phyloP scores from a whole-genome alignment of 2,888 invertebrate genomes.

The Lottia gigantea region DNA sequence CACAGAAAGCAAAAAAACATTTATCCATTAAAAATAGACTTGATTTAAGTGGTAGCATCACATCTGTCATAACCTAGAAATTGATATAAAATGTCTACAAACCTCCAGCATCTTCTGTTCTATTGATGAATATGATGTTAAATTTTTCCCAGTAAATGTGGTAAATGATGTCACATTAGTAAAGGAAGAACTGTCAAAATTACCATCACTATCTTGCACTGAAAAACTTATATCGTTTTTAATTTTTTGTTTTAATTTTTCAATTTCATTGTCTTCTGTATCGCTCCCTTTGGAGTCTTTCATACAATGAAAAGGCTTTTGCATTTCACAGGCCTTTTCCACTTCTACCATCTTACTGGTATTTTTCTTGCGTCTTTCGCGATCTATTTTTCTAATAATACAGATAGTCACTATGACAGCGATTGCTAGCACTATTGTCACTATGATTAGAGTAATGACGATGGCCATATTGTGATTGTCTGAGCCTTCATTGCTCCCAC shows the following conservation, averaged over 20 bases:
- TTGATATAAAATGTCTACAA: constrained; percentile 22
- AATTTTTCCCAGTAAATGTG: constrained; percentile 42
- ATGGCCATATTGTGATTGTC: constrained; percentile 50
- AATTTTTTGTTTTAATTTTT: constrained; percentile 48
- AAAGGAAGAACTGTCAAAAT: constrained; percentile 39
- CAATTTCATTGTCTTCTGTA: constrained; percentile 39
- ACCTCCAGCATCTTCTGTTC: constrained; percentile 50
- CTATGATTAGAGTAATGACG: constrained; percentile 52
- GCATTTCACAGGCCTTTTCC: constrained; percentile 3
- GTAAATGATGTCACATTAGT: constrained; percentile 51
- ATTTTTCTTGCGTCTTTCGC: constrained; percentile 30
- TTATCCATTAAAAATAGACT: too few relatives aligned
- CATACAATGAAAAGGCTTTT: not conserved
- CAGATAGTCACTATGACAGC: constrained; percentile 52
- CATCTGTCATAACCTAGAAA: too few relatives aligned
- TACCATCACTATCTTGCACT: constrained; percentile 42
- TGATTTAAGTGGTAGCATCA: too few relatives aligned
- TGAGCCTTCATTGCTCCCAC: constrained; percentile 28
- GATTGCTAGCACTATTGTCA: constrained; percentile 47
- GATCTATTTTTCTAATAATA: constrained; percentile 47
- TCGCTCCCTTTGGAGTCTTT: constrained; percentile 11
- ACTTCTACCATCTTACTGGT: constrained; percentile 7
- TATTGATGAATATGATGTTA: constrained; percentile 40
- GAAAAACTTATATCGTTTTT: constrained; percentile 56
- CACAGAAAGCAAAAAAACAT: too few relatives aligned